Evolutionary conservation across 23 tunicate species (phyloP).

Genomic region (Pegea sp.): DNA sequence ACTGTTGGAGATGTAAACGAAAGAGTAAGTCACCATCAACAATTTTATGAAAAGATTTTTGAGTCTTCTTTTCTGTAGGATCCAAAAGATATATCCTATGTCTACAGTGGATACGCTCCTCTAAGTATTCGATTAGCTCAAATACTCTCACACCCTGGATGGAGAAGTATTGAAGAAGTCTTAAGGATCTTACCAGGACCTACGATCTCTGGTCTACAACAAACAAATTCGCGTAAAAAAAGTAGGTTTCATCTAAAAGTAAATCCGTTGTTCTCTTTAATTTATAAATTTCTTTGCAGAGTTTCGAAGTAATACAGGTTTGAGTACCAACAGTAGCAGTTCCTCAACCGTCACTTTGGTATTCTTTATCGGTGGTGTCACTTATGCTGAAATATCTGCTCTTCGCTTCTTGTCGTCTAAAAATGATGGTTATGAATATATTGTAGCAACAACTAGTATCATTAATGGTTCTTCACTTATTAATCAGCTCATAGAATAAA

Average conservation of each 20-base stretch:
- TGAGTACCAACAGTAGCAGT: slow-evolving; percentile 1
- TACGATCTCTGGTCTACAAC: slow-evolving; percentile 21
- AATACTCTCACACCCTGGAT: slow-evolving; percentile 77
- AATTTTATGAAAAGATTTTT: no score
- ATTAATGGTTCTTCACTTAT: slow-evolving; percentile 44
- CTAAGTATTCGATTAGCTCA: slow-evolving; percentile 56
- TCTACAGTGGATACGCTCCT: slow-evolving; percentile 91
- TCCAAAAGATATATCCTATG: slow-evolving; percentile 79
- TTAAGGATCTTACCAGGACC: slow-evolving; percentile 51
- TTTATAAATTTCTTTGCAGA: neutral
- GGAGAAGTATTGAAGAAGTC: slow-evolving; percentile 88
- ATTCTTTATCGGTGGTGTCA: slow-evolving; percentile 75
- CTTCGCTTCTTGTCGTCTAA: slow-evolving; percentile 30
- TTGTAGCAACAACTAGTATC: slow-evolving; percentile 45
- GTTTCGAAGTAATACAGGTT: neutral
- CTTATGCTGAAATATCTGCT: slow-evolving; percentile 77
- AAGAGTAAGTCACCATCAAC: slow-evolving; percentile 21
- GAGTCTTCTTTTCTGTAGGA: no score
- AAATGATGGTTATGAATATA: slow-evolving; percentile 53
- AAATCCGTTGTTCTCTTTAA: neutral
- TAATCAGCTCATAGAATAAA: slow-evolving; percentile 14
- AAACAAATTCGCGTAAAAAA: slow-evolving; percentile 24
- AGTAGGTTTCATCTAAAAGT: slow-evolving; percentile 28
- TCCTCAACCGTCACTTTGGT: slow-evolving; percentile 35
- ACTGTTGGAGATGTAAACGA: slow-evolving; percentile 61